Evolutionary conservation across 2,797 vertebrate genomes (phyloP).

Genomic region (Cirrhinus mrigala): DNA sequence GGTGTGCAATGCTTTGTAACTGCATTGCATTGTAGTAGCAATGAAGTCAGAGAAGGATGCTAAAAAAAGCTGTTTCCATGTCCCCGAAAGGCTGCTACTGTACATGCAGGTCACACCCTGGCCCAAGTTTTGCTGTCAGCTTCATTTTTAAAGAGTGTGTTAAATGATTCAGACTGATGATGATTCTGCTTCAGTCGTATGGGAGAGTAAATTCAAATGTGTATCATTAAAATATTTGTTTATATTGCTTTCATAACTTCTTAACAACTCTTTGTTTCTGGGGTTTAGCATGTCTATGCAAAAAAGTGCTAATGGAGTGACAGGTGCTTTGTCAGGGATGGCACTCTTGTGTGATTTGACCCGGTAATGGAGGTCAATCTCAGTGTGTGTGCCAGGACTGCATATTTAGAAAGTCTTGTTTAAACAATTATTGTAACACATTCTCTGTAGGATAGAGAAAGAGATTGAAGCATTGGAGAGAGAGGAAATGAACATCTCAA

Average conservation of each 20-base stretch:
- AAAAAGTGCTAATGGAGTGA: conserved; percentile 16
- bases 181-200: not conserved
- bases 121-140: not conserved
- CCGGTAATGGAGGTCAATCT: not conserved
- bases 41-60: conserved; percentile 25
- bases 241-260: not conserved
- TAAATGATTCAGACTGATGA: conserved; percentile 37
- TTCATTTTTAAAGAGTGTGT: conserved; percentile 22
- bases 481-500: conserved; percentile 88
- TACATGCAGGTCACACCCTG: conserved; percentile 28
- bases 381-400: not conserved
- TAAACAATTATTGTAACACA: not conserved
- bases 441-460: conserved; percentile 84
- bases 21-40: conserved; percentile 21
- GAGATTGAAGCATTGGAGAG: conserved; percentile 89
- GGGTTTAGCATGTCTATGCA: conserved; percentile 7
- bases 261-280: conserved; percentile 4
- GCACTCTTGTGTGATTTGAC: conserved; percentile 11
- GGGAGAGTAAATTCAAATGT: conserved; percentile 12
- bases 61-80: conserved; percentile 21
- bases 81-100: conserved; percentile 14
- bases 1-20: conserved; percentile 43
- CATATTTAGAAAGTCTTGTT: conserved; percentile 11
- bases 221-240: conserved; percentile 19
- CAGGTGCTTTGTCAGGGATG: not conserved